A percentile compares a stretch with the other conserved stretches of the same genome.
Evolutionary conservation across 2,113 vertebrate genomes (phyloP).

Genomic region (Pterophyllum scalare): DNA sequence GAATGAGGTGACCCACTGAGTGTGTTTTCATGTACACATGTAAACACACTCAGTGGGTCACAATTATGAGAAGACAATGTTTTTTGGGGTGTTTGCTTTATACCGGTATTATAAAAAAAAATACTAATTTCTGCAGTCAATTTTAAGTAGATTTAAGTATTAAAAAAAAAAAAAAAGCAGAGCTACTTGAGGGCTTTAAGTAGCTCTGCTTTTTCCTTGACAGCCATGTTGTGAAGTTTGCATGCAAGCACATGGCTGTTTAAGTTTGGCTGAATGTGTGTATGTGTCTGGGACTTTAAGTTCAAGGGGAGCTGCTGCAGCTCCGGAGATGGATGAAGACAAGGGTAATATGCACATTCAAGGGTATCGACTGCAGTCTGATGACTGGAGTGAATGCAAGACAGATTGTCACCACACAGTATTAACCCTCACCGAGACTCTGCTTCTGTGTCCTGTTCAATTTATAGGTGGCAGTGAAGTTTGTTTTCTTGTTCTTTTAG

Average conservation of each 20-base stretch:
- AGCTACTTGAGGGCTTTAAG: neutral
- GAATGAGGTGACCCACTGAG: neutral
- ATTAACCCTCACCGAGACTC: slow-evolving; percentile 31
- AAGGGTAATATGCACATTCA: slow-evolving; percentile 27
- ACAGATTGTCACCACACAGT: neutral
- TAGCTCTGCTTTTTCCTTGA: too few relatives aligned
- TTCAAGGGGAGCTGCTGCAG: slow-evolving; percentile 26
- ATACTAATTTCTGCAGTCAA: neutral
- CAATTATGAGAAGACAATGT: too few relatives aligned
- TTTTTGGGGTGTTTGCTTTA: too few relatives aligned
- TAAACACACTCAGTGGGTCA: neutral
- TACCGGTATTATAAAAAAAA: neutral
- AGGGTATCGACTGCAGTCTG: slow-evolving; percentile 31
- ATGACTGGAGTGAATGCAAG: slow-evolving; percentile 4
- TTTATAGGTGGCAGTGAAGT: neutral
- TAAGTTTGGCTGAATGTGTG: neutral
- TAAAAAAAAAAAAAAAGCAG: neutral
- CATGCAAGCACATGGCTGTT: neutral
- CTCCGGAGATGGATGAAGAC: slow-evolving; percentile 26
- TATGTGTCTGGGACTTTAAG: neutral
- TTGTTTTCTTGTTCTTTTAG: neutral
- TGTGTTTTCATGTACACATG: neutral
- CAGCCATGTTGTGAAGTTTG: neutral
- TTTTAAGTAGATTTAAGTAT: neutral
- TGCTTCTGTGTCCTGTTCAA: slow-evolving; percentile 6